Conservation (phyloP, 2,113 vertebrate genomes). For the Nannospalax galili region DNA sequence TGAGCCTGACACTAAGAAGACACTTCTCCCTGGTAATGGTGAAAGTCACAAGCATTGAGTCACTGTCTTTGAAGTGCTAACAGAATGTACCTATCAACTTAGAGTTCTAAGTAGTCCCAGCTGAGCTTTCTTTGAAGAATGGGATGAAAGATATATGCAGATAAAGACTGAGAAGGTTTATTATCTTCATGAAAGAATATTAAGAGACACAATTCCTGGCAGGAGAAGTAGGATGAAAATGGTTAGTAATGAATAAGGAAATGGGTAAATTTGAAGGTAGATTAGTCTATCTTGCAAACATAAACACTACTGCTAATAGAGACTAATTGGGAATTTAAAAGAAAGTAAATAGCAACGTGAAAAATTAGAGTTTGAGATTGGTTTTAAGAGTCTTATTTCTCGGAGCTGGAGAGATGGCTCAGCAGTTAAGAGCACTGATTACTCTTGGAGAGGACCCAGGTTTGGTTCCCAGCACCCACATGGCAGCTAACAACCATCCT, state of each 20-base stretch:
- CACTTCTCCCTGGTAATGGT: no score
- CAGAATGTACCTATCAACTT: not conserved
- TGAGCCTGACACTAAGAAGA: not conserved
- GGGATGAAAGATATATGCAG: not conserved
- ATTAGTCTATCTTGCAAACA: not conserved
- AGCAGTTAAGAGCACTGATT: no score
- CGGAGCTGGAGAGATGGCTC: no score
- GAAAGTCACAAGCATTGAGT: not conserved
- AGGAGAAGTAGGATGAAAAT: not conserved
- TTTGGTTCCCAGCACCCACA: no score
- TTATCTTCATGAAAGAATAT: not conserved
- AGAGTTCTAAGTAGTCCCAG: not conserved
- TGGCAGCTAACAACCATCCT: no score
- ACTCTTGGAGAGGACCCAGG: no score
- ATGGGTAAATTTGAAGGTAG: not conserved
- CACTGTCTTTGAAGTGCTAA: not conserved
- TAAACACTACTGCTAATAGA: not conserved
- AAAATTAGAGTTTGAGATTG: not conserved
- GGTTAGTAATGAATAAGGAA: not conserved
- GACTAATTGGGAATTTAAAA: not conserved
- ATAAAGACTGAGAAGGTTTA: not conserved
- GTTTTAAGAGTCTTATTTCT: not conserved
- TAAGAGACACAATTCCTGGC: not conserved
- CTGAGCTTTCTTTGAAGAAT: not conserved
- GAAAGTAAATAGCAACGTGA: not conserved